Conservation (phyloP, 1,140 invertebrate genomes). For the Cyphomyrmex costatus region DNA sequence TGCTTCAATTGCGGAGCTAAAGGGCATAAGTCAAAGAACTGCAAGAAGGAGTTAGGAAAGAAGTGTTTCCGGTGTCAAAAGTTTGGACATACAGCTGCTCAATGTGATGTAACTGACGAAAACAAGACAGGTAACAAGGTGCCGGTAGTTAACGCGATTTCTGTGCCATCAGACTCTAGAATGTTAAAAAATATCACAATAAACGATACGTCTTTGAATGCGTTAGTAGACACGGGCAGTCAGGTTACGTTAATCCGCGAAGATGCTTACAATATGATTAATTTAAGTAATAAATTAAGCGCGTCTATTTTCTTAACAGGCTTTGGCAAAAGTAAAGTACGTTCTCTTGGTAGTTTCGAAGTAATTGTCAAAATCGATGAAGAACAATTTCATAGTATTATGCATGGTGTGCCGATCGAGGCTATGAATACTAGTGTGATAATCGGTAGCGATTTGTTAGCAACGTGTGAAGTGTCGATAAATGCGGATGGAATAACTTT, state of each 20-base stretch:
- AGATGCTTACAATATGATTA: too few species aligned
- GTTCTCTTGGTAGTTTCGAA: background rate
- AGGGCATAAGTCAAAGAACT: background rate
- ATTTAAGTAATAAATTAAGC: too few species aligned
- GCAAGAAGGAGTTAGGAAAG: constrained; percentile 23
- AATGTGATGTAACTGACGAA: background rate
- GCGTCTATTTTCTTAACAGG: background rate
- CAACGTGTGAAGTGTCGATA: background rate
- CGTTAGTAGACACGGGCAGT: too few species aligned
- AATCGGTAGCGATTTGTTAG: background rate
- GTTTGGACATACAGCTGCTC: background rate
- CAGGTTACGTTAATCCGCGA: too few species aligned
- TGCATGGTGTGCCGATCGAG: background rate
- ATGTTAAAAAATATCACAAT: background rate
- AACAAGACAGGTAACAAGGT: background rate
- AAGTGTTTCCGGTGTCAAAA: constrained; percentile 37
- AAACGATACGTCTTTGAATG: background rate
- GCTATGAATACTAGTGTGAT: background rate
- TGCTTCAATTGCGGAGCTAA: constrained; percentile 29
- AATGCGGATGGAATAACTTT: background rate
- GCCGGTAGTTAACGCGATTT: background rate
- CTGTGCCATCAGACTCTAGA: background rate
- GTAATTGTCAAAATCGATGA: background rate
- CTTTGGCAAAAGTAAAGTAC: background rate
- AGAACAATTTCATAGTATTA: background rate